phyloP scores from a whole-genome alignment of 2,888 invertebrate species.

The Eupithecia inturbata region DNA sequence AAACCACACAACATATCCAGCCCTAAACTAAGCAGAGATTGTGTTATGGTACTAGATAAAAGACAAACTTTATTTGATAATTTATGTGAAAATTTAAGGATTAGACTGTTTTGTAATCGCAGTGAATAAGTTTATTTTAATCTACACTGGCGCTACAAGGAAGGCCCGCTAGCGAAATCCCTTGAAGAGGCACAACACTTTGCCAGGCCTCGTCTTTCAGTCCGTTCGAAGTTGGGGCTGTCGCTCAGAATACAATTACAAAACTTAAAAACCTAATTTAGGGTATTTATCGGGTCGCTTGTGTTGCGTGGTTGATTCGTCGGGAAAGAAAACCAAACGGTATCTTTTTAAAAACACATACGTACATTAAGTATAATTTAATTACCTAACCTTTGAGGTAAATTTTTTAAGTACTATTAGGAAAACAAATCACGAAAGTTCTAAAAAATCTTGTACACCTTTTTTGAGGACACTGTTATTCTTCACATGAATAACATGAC shows the following conservation, averaged over 20 bases:
- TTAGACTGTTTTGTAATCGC: background rate
- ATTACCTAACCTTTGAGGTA: background rate
- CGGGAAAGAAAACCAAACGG: background rate
- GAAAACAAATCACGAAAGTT: background rate
- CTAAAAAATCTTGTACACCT: background rate
- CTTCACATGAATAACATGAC: background rate
- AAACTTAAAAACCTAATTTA: background rate
- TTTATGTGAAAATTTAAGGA: background rate
- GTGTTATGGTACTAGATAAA: background rate
- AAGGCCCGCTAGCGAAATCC: background rate
- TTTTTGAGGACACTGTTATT: background rate
- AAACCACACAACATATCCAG: background rate
- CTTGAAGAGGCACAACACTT: background rate
- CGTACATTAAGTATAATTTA: too few relatives aligned
- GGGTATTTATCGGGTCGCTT: too few relatives aligned
- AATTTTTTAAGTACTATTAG: background rate
- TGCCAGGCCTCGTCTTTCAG: background rate
- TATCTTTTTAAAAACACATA: too few relatives aligned
- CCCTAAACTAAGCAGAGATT: background rate
- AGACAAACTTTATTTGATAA: background rate
- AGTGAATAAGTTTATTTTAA: background rate
- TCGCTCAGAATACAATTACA: background rate
- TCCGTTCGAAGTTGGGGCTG: background rate
- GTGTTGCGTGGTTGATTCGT: background rate
- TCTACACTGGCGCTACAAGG: background rate